phyloP scores from a whole-genome alignment of 1,140 invertebrate species.

The Orussus abietinus region DNA sequence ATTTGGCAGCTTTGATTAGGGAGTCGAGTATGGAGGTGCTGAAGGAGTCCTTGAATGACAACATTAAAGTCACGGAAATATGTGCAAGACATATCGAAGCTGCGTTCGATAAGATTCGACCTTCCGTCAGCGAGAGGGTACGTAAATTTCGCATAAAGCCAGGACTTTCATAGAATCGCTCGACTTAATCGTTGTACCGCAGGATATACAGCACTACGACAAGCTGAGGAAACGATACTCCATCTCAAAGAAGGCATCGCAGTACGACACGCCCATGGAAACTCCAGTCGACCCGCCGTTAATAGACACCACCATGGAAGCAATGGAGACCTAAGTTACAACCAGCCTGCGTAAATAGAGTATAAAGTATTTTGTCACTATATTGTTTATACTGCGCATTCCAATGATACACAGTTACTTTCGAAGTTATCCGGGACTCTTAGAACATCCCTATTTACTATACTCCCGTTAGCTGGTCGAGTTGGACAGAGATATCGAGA shows the following conservation, averaged over 20 bases:
- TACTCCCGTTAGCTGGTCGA: no score
- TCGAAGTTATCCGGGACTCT: no score
- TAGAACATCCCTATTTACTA: no score
- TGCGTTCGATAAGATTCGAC: constrained; percentile 72
- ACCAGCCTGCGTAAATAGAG: no score
- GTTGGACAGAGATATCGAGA: no score
- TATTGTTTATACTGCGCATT: no score
- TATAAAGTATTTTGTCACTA: no score
- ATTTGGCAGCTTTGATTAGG: constrained; percentile 80
- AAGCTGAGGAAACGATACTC: constrained; percentile 57
- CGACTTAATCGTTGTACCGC: no score
- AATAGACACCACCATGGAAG: constrained; percentile 40
- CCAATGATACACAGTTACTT: no score
- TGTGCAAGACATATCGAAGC: constrained; percentile 56
- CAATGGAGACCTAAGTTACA: constrained; percentile 53
- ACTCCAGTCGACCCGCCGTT: constrained; percentile 34
- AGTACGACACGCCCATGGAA: constrained; percentile 43
- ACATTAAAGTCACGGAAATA: constrained; percentile 41
- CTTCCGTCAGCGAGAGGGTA: constrained; percentile 75
- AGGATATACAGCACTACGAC: constrained; percentile 59
- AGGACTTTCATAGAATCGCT: no score
- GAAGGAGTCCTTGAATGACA: constrained; percentile 59
- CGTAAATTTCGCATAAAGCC: constrained; percentile 11
- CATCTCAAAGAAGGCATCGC: constrained; percentile 47
- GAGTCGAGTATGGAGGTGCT: constrained; percentile 78